Evolutionary conservation across 2,797 vertebrate genomes (phyloP), one percentile per base, ranked within the genome.

Genomic region (Fistularia commersonii): DNA sequence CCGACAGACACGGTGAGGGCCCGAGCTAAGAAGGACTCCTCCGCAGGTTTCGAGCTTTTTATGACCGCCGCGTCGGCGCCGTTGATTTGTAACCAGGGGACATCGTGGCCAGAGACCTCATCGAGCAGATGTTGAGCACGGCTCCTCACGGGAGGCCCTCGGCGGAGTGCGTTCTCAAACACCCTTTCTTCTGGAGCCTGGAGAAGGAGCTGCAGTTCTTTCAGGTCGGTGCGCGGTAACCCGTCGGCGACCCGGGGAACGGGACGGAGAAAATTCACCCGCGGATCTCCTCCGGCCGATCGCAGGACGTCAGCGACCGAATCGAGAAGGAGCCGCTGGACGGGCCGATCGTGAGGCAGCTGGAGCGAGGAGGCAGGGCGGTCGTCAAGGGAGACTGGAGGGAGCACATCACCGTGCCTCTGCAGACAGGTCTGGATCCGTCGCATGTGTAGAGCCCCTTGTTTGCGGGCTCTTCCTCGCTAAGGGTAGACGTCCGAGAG

Each of bases 151-250:
- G 66, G 47, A 92, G 97, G 14, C 97, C 97, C 0, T 92, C 92
- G 0, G 94, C 96, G 0, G 93, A 93, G 64, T 89, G 91, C 1
- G 91, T 99, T 59, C 92, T 98, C 11, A 96, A 94, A 47, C 95
- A 98, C 51, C 95, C 97, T 0, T 99, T 99, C 85, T 99, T 99
- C 79, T 99, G 97, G 97, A 91, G 90, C 67, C 86, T 97, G 55
- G 95, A 98, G 62, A 98, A 95, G 72, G 94, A 98, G 86, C 92
- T 99, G 33, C 96, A 97, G 66, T 99, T 99, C 79, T 99, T 99
- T 60, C 97, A 99, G 95, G 97, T 98, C 12, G 34, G 48, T 39
- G 11, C 14, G 41, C 41, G 14, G 6, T n/a, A n/a, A n/a, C n/a
- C n/a, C n/a, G n/a, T n/a, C n/a, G n/a, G n/a, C n/a, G n/a, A n/a